These are phyloP conservation scores for Tapirus terrestris DNA, from an alignment of 2,113 vertebrate genomes.

Conservation along the genomic window DNA sequence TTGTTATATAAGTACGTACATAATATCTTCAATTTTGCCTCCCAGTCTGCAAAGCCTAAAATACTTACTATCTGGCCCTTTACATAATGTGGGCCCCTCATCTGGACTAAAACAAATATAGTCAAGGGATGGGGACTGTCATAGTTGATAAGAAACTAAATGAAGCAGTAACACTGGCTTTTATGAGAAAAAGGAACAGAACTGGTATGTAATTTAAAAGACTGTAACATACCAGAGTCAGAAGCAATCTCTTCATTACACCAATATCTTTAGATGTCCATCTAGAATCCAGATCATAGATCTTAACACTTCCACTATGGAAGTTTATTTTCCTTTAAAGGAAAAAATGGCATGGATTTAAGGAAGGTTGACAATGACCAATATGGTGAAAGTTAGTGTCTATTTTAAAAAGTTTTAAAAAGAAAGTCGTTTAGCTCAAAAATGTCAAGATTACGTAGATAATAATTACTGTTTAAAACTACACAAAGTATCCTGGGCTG, in stretches of 20 bases:
- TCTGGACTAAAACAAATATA: conserved; percentile 31
- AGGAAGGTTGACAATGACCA: not conserved
- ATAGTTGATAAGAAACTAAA: conserved; percentile 25
- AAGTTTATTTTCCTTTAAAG: conserved; percentile 29
- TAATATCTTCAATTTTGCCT: not conserved
- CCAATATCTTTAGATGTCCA: not conserved
- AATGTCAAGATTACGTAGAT: not conserved
- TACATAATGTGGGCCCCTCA: too few species aligned
- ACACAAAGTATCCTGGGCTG: not conserved
- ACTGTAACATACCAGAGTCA: not conserved
- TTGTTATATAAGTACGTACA: not conserved
- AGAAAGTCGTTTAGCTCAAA: not conserved
- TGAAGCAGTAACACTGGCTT: not conserved
- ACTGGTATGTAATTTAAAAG: conserved; percentile 26
- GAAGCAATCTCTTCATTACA: not conserved
- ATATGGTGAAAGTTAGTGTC: not conserved
- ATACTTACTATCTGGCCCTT: not conserved
- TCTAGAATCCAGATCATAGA: not conserved
- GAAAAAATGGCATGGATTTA: not conserved
- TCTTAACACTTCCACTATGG: not conserved
- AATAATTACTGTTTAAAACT: not conserved
- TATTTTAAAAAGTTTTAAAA: not conserved
- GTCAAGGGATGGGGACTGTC: not conserved
- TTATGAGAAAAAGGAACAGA: conserved; percentile 14
- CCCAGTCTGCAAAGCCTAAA: not conserved